Evolutionary conservation across 2,888 invertebrate species (phyloP), one percentile per base, ranked within the genome.

Genomic region (Cenopis cana): DNA sequence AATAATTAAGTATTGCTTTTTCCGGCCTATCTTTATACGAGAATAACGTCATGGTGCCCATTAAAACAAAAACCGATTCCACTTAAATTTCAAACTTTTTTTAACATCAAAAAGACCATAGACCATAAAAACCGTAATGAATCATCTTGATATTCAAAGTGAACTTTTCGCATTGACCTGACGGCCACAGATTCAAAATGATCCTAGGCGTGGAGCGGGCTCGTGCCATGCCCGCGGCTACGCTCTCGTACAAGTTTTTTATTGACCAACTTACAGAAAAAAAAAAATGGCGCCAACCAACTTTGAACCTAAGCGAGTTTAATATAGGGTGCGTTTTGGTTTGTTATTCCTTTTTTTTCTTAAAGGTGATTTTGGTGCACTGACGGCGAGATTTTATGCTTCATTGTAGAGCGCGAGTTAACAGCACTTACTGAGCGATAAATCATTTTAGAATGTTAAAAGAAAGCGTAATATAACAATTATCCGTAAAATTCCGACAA

Each of bases 181-280:
- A 82, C 85, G 82, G 75, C 76, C 77, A 79, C 78, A 79, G 82
- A 80, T 81, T 69, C 80, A 76, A 77, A 78, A 80, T 78, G 82
- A 84, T 84, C 82, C 88, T 87, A 87, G 87, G 79, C 85, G 80
- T 80, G 74, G 76, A 76, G 77, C 79, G 85, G 87, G 88, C 88
- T 85, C 88, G 88, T 88, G 88, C 88, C 88, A 88, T 75, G 87
- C 88, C 88, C 73, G 82, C 69, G 88, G 88, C 88, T 72, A 74
- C 73, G 75, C 76, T 64, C 64, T 77, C 76, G 76, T 76, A 73
- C 78, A 77, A 75, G 77, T 80, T 73, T 75, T 70, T 74, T 74
- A 72, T 74, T 72, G 68, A 69, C 72, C 73, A 72, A 72, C 68
- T 52, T 69, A 72, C 57, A 72, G 52, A 70, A 70, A 72, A 72